These are phyloP conservation scores for Drymodes brunneopygia DNA, from an alignment of 2,113 vertebrate species.

Conservation along the genomic window DNA sequence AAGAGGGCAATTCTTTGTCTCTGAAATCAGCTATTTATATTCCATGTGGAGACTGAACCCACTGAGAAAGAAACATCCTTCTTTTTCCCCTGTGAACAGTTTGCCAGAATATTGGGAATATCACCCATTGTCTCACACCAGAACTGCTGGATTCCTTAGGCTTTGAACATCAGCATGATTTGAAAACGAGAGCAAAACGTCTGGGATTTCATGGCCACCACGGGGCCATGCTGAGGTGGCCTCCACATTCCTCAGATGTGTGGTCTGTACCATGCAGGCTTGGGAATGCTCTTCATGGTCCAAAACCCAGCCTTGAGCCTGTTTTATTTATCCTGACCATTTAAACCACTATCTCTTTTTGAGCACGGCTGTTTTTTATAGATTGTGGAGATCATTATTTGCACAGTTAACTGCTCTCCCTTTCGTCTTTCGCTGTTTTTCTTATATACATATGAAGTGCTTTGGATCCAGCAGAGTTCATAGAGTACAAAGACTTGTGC, in stretches of 20 bases:
- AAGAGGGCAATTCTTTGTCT: neutral
- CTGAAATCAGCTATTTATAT: neutral
- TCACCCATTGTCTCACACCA: neutral
- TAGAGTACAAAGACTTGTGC: constrained; percentile 44
- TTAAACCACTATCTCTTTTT: constrained; percentile 21
- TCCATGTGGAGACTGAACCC: neutral
- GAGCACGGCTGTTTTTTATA: neutral
- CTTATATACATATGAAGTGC: constrained; percentile 32
- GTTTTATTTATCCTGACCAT: neutral
- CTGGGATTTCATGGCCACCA: neutral
- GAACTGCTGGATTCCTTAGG: neutral
- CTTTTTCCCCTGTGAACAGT: neutral
- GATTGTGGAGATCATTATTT: constrained; percentile 26
- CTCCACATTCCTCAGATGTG: neutral
- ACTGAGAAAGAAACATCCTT: neutral
- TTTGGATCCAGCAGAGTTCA: constrained; percentile 46
- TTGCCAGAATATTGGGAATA: neutral
- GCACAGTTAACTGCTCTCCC: neutral
- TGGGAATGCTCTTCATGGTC: constrained; percentile 9
- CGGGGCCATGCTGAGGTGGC: neutral
- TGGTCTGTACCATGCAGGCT: constrained; percentile 13
- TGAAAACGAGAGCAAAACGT: neutral
- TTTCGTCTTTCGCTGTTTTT: constrained; percentile 3
- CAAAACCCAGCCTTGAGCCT: neutral
- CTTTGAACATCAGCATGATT: neutral